Base-by-base conservation (phyloP, 30 jellyfish, hydroid and myxozoan genomes). In the Hydractinia symbiolongicarpus region DNA sequence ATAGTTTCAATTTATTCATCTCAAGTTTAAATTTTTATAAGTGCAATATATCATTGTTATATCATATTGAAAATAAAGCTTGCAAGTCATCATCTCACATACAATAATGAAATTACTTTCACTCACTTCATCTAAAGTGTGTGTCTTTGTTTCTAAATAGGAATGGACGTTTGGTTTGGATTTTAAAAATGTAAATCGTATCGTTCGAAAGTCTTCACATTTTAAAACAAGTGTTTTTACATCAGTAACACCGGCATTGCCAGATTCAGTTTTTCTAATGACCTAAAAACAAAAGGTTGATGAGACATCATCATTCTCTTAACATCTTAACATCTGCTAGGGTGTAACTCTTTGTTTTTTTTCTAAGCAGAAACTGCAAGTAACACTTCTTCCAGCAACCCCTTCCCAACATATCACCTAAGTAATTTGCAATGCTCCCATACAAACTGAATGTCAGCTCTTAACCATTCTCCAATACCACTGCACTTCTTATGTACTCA, bases 181-280 rank as follows among this genome's bases (percentile, higher is more conserved):
- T 71, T 90, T 90, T 53, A 90, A 76, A 68, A 90, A 90, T 49
- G 97, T 90, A 81, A 90, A 76, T 15, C 93, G 94, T 55, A 90
- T 82, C 17, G 95, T 90, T 54, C 97, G 82, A 80, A 90, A 90
- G 76, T 90, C 97, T 55, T 78, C 82, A 81, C 97, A 90, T 85
- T 83, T 82, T 5, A 90, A 78, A 61, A 86, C 81, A 15, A 90
- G 72, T 13, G 95, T 90, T 68, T 90, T 90, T 67, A 90, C 97
- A 79, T 90, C 97, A 9, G 94, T 62, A 52, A 86, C 57, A 17
- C 97, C 97, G 21, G 97, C 95, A 68, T 61, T 86, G 15, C 97
- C 97, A 8, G 97, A 89, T 71, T 90, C 96, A 9, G 96, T 90
- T 67, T 80, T 86, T 66, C 92, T 94, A 53, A 90, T 86, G 51